Evolutionary conservation across 2,888 invertebrate genomes (phyloP).

Genomic region (Brenthis hecate): DNA sequence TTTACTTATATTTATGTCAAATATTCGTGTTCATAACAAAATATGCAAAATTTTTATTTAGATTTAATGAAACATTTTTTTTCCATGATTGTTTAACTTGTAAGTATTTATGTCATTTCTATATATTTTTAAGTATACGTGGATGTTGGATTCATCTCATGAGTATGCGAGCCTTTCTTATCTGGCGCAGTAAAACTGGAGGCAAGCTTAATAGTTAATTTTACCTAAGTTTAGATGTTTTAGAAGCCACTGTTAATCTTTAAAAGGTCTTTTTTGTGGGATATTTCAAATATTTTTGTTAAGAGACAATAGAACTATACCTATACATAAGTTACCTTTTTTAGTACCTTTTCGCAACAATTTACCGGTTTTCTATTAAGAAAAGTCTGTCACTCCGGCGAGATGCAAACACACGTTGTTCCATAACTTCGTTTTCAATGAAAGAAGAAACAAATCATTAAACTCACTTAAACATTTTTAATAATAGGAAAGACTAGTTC

Average conservation of each 20-base stretch:
- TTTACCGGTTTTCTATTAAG: no score
- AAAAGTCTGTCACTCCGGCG: no score
- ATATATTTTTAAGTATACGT: slow-evolving; percentile 41
- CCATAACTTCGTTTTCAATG: no score
- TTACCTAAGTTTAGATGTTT: slow-evolving; percentile 26
- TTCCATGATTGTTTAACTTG: no score
- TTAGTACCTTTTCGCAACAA: no score
- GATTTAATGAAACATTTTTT: neutral
- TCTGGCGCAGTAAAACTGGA: slow-evolving; percentile 43
- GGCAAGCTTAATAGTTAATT: slow-evolving; percentile 43
- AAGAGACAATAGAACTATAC: no score
- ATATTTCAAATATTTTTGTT: slow-evolving; percentile 9
- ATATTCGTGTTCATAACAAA: neutral
- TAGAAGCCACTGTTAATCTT: slow-evolving; percentile 35
- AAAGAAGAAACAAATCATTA: no score
- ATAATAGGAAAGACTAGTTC: no score
- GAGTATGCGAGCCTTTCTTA: slow-evolving; percentile 57
- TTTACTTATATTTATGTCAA: neutral
- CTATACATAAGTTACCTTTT: no score
- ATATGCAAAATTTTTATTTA: neutral
- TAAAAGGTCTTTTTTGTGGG: slow-evolving; percentile 27
- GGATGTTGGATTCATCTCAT: slow-evolving; percentile 77
- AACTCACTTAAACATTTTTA: no score
- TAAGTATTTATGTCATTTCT: slow-evolving; percentile 39
- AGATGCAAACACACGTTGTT: no score